Evolutionary conservation across 35 echinoderm and acorn worm genomes (phyloP).

Genomic region (Acanthaster planci): DNA sequence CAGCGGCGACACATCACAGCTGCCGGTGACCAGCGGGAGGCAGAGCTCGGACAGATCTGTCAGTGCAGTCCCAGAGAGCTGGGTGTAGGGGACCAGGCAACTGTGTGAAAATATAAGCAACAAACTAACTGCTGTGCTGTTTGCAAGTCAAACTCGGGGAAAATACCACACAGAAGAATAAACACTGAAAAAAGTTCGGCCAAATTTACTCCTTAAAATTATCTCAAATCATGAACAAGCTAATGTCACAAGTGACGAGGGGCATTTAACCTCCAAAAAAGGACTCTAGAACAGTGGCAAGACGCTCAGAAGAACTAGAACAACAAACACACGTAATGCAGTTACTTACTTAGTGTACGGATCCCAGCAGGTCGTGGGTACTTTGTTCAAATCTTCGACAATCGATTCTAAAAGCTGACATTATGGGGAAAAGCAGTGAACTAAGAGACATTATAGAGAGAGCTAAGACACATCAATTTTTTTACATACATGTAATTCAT

Average conservation of each 20-base stretch:
- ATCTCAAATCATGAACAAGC: background rate
- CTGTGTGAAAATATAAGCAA: background rate
- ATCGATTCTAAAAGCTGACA: conserved; percentile 1
- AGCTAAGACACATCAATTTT: too few relatives aligned
- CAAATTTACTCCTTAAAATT: background rate
- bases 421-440: background rate
- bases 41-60: conserved; percentile 31
- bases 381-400: conserved; percentile 14
- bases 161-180: background rate
- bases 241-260: background rate
- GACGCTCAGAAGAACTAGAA: too few relatives aligned
- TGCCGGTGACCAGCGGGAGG: conserved; percentile 26
- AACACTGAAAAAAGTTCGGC: background rate
- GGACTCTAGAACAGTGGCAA: background rate
- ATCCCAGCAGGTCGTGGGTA: background rate
- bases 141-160: background rate
- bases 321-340: background rate
- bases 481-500: background rate
- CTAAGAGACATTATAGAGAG: too few relatives aligned
- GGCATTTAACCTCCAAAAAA: background rate
- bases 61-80: background rate
- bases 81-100: background rate
- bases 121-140: background rate
- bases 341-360: background rate
- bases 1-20: background rate